These are phyloP conservation scores for Netelia inedita DNA, from an alignment of 2,888 invertebrate species.

Conservation along the genomic window DNA sequence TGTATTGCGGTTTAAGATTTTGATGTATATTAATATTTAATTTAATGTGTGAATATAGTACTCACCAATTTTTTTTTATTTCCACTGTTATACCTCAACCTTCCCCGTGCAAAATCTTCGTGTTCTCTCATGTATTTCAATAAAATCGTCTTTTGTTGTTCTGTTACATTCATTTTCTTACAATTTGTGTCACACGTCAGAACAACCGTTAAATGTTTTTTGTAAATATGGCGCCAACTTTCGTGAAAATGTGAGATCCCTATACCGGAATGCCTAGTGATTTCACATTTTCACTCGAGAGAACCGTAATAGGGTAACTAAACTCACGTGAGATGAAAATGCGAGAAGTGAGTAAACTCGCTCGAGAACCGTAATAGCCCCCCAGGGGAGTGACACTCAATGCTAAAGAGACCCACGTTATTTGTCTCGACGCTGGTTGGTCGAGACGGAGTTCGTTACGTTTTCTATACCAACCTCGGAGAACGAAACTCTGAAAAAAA, in stretches of 20 bases:
- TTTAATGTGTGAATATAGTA: background rate
- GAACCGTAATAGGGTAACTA: too few species aligned
- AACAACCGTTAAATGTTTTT: background rate
- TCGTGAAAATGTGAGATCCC: conserved; percentile 14
- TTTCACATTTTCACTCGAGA: too few species aligned
- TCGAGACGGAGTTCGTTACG: too few species aligned
- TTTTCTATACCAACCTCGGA: too few species aligned
- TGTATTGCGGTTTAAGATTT: too few species aligned
- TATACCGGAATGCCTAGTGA: background rate
- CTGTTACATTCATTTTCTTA: conserved; percentile 30
- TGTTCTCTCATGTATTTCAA: conserved; percentile 6
- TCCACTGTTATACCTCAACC: conserved; percentile 9
- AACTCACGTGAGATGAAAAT: too few species aligned
- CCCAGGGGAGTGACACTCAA: too few species aligned
- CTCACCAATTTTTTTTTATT: conserved; percentile 33
- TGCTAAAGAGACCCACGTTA: too few species aligned
- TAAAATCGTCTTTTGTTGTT: conserved; percentile 19
- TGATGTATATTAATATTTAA: background rate
- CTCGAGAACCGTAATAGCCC: too few species aligned
- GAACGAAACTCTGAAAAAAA: too few species aligned
- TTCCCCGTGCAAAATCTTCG: conserved; percentile 23
- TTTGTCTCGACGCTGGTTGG: too few species aligned
- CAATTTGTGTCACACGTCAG: background rate
- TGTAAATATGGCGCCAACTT: background rate
- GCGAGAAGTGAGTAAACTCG: too few species aligned